Base-by-base conservation (phyloP, 2,888 invertebrate genomes). In the Callyntrura guangdongensis region DNA sequence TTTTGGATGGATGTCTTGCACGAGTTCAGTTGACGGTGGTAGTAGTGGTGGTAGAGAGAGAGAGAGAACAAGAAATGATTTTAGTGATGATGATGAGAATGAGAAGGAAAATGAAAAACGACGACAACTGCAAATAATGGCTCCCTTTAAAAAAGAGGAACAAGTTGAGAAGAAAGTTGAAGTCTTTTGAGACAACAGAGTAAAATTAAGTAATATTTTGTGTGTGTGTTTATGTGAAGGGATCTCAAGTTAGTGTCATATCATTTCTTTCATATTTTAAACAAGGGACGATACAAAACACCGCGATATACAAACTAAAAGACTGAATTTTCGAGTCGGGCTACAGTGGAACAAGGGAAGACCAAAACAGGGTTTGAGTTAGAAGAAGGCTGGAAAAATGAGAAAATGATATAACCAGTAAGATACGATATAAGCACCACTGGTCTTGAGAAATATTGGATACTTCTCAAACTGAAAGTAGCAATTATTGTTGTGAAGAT, bases 51-150 rank as follows among this genome's bases (percentile, higher is more conserved):
- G n/a, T 14, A 53, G 69, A 49, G 27, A n/a, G n/a, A 59, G 59
- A n/a, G n/a, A 17, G n/a, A 36, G 67, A 69, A 56, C 53, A 36
- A 36, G n/a, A 74, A 45, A 85, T 20, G 45, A 85, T 27, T 56
- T 69, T 49, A 74, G 49, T 67, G 64, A 67, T 67, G 64, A 27
- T 27, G 64, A 27, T n/a, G 9, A 56, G 56, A n/a, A 56, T 6
- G 56, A 56, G 9, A n/a, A 56, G 22, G 22, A 25, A 25, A 22
- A 81, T 67, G 27, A 83, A 47, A 67, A 79, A 45, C 22, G 61
- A 83, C 83, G 83, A 64, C 83, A 83, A 64, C 83, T 83, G 83
- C 61, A 83, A 83, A 67, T 67, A 83, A 83, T 83, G 47, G 47
- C 83, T 83, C 47, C 64, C 47, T 83, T 36, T 14, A 67, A n/a